These are phyloP conservation scores for Raja brachyura DNA, from an alignment of 2,113 vertebrate genomes.

Conservation along the genomic window DNA sequence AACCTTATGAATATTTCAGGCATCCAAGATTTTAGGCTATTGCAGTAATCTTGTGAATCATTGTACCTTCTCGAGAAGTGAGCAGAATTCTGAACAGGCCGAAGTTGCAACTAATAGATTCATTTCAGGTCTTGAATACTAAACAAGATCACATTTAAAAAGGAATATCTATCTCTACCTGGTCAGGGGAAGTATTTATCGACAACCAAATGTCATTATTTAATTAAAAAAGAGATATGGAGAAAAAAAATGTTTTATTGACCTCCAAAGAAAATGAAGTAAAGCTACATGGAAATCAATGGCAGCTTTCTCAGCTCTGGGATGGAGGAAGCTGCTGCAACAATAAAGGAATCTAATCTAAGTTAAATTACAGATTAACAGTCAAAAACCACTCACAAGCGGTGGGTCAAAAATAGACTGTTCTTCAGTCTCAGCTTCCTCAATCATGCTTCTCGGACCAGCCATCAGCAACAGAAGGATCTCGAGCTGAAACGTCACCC, in stretches of 20 bases:
- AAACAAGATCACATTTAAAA: constrained; percentile 30
- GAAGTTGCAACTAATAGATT: constrained; percentile 17
- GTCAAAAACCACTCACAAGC: too few species aligned
- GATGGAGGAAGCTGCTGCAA: background rate
- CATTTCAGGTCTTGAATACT: constrained; percentile 3
- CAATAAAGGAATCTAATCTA: too few species aligned
- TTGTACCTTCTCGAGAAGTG: background rate
- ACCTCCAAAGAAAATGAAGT: constrained; percentile 8
- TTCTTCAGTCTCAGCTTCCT: background rate
- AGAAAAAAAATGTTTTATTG: background rate
- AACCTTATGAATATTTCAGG: constrained; percentile 29
- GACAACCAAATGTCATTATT: background rate
- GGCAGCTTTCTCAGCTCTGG: background rate
- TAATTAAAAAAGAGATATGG: constrained; percentile 3
- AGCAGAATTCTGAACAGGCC: constrained; percentile 26
- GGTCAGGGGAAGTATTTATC: background rate
- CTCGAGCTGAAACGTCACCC: too few species aligned
- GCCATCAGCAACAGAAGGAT: background rate
- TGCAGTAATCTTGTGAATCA: constrained; percentile 37
- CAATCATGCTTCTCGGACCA: background rate
- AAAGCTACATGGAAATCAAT: background rate
- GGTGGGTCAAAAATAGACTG: background rate
- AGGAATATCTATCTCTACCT: background rate
- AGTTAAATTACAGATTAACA: background rate
- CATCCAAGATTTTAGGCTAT: constrained; percentile 1